Percentiles rank a stretch among this genome's conserved stretches.
These are phyloP conservation scores for Catalaphyllia jardinei DNA, from an alignment of 64 coral and sea anemone genomes.

Conservation along the genomic window DNA sequence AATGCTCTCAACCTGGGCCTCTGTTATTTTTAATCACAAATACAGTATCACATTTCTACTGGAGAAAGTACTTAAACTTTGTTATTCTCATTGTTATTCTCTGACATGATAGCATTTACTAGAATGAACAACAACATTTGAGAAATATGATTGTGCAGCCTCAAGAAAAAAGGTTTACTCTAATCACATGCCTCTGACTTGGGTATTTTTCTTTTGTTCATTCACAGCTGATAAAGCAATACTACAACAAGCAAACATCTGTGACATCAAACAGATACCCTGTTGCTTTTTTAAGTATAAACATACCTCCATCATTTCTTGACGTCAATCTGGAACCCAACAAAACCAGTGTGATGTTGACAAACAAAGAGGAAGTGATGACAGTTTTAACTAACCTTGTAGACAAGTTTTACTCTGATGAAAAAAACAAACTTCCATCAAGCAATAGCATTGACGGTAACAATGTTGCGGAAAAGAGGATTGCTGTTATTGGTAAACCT, in stretches of 20 bases:
- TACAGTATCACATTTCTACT: too few relatives aligned
- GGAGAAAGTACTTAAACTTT: too few relatives aligned
- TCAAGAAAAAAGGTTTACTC: too few relatives aligned
- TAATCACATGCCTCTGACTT: not conserved
- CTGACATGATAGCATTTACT: too few relatives aligned
- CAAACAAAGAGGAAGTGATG: conserved; percentile 81
- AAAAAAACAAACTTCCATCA: conserved; percentile 8
- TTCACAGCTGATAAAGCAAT: conserved; percentile 70
- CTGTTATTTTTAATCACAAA: too few relatives aligned
- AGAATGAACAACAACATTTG: too few relatives aligned
- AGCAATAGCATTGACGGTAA: not conserved
- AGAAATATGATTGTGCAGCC: too few relatives aligned
- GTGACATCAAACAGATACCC: conserved; percentile 63
- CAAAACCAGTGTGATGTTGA: conserved; percentile 90
- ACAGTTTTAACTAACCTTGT: conserved; percentile 49
- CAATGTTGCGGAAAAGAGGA: not conserved
- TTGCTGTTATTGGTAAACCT: not conserved
- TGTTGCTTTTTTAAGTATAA: conserved; percentile 70
- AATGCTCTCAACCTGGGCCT: too few relatives aligned
- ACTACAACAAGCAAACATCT: conserved; percentile 48
- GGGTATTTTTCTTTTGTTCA: not conserved
- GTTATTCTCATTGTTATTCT: too few relatives aligned
- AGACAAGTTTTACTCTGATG: conserved; percentile 68
- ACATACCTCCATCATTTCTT: conserved; percentile 68
- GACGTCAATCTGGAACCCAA: conserved; percentile 97